Evolutionary conservation across 1,140 invertebrate species (phyloP).

Genomic region (Bombus consobrinus): DNA sequence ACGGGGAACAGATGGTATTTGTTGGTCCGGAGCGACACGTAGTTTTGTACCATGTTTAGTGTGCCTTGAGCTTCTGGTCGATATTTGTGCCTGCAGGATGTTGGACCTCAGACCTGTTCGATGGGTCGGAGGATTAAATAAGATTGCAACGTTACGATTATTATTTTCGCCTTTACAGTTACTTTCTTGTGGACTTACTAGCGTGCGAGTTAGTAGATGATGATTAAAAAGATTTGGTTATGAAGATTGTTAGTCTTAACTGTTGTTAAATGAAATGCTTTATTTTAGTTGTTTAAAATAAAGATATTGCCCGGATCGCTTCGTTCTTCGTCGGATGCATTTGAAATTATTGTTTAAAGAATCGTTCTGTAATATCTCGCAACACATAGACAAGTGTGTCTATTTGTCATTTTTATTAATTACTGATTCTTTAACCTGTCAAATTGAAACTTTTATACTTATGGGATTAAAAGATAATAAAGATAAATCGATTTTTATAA

Average conservation of each 20-base stretch:
- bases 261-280: too few relatives aligned
- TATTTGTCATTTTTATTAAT: too few relatives aligned
- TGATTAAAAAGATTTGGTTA: neutral
- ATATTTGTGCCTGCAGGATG: neutral
- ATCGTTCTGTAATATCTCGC: too few relatives aligned
- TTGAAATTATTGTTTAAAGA: too few relatives aligned
- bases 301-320: neutral
- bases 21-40: neutral
- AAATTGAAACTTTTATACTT: neutral
- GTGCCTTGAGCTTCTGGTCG: neutral
- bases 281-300: neutral
- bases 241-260: too few relatives aligned
- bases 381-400: too few relatives aligned
- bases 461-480: neutral
- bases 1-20: neutral
- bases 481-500: too few relatives aligned
- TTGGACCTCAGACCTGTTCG: neutral
- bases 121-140: neutral
- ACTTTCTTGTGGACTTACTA: neutral
- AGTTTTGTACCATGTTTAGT: conserved; percentile 2
- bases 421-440: neutral
- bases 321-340: neutral
- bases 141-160: neutral
- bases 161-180: neutral
- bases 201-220: neutral